Conservation (phyloP, 2,888 invertebrate genomes). For the Phyto melanocephala region DNA sequence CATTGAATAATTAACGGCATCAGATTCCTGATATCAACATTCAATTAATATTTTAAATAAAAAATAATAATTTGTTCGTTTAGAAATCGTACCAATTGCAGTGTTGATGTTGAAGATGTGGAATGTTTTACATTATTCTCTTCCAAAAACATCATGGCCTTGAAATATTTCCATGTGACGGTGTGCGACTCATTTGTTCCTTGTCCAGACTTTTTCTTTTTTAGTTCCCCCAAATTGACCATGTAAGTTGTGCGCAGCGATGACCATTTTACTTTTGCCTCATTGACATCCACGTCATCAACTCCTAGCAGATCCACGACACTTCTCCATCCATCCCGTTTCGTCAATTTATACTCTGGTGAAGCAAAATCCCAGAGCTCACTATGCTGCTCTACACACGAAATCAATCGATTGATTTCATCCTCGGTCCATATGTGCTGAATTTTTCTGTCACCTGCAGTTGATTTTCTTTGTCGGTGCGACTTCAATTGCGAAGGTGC, state of each 20-base stretch:
- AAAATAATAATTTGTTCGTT: no score
- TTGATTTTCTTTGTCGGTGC: neutral
- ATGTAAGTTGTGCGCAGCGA: constrained; percentile 1
- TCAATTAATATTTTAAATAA: no score
- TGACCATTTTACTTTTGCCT: constrained; percentile 6
- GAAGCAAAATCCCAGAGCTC: neutral
- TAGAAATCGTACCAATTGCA: no score
- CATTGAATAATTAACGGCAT: neutral
- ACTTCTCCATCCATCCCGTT: neutral
- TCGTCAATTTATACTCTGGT: neutral
- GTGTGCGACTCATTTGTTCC: neutral
- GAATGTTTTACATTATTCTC: no score
- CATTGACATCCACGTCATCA: neutral
- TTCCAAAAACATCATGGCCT: neutral
- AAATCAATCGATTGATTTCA: no score
- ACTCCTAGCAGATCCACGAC: neutral
- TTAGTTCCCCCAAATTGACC: neutral
- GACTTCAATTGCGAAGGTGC: no score
- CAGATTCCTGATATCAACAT: neutral
- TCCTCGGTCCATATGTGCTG: no score
- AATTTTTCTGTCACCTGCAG: no score
- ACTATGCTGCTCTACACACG: neutral
- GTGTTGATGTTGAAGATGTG: no score
- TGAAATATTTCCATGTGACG: neutral
- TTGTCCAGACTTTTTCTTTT: no score